Conservation (phyloP, 2,797 vertebrate genomes). For the Phoebastria nigripes region DNA sequence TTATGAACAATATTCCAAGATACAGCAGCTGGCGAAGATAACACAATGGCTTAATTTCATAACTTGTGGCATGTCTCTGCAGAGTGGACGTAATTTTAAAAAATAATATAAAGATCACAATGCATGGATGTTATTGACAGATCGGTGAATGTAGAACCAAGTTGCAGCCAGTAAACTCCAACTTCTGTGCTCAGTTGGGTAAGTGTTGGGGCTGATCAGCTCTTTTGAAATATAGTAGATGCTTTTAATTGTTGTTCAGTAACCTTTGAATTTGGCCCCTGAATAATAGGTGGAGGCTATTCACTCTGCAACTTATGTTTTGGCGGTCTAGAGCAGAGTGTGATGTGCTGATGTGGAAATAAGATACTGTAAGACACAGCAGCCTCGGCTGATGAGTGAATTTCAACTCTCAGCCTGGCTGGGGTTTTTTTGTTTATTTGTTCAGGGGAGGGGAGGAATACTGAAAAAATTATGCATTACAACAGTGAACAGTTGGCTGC, state of each 20-base stretch:
- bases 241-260: background rate
- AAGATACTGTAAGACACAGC: background rate
- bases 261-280: background rate
- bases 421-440: background rate
- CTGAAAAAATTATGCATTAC: background rate
- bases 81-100: background rate
- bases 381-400: background rate
- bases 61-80: background rate
- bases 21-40: background rate
- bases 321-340: background rate
- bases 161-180: background rate
- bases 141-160: background rate
- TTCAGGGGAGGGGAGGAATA: background rate
- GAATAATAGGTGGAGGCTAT: background rate
- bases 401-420: background rate
- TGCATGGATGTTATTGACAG: background rate
- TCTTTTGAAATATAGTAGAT: background rate
- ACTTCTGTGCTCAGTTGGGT: fast-evolving
- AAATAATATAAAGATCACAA: background rate
- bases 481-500: slow-evolving; percentile 4
- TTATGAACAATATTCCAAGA: background rate
- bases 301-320: background rate
- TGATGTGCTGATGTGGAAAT: background rate
- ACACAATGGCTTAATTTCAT: background rate
- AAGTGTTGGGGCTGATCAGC: background rate